phyloP scores from a whole-genome alignment of 2,113 vertebrate species.

The Myodes glareolus region DNA sequence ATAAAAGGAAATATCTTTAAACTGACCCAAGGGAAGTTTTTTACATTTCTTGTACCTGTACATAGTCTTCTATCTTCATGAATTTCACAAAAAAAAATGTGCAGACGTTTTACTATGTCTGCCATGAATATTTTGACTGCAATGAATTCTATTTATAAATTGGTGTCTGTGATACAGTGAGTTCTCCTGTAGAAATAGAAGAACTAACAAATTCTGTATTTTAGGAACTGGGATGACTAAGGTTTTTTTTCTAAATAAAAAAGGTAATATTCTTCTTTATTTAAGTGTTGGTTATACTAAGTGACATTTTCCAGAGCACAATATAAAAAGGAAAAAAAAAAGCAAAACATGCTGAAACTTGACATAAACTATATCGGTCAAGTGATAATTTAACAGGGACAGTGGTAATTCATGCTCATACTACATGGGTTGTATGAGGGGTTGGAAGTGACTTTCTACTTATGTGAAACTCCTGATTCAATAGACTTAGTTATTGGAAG shows the following conservation, averaged over 20 bases:
- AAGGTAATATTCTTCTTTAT: background rate
- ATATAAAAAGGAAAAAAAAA: background rate
- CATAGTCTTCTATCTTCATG: background rate
- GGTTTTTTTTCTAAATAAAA: background rate
- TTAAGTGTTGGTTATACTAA: background rate
- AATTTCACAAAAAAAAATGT: background rate
- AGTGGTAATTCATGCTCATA: background rate
- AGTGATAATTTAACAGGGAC: background rate
- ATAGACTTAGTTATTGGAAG: background rate
- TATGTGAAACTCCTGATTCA: background rate
- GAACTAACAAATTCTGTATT: background rate
- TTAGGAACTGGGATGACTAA: background rate
- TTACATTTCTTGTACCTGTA: background rate
- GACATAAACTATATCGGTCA: background rate
- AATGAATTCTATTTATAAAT: background rate
- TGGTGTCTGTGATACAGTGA: background rate
- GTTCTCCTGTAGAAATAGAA: background rate
- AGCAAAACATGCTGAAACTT: background rate
- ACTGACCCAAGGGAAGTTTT: background rate
- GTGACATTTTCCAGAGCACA: background rate
- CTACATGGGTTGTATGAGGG: accelerated
- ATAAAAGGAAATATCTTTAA: background rate
- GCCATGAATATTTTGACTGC: background rate
- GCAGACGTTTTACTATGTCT: background rate
- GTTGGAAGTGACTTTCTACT: accelerated